Percentiles rank a stretch among this genome's conserved stretches.
Evolutionary conservation across 2,113 vertebrate species (phyloP).

Genomic region (Herpetotheres cachinnans): DNA sequence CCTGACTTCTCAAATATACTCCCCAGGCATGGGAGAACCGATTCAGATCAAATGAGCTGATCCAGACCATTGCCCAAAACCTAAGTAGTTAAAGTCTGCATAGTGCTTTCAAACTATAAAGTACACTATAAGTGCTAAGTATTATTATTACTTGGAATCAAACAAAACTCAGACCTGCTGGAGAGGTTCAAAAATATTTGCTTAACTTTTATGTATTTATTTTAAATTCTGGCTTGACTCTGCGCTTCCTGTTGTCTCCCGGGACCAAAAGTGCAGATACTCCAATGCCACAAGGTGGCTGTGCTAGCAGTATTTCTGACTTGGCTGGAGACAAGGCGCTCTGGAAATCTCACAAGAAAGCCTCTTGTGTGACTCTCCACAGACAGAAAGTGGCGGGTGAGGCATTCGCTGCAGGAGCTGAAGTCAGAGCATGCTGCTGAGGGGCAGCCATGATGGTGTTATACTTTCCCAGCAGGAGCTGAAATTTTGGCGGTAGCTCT

Average conservation of each 20-base stretch:
- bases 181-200: conserved; percentile 63
- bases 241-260: conserved; percentile 18
- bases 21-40: not conserved
- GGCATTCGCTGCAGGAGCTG: rapidly evolving
- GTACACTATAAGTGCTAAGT: conserved; percentile 38
- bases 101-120: conserved; percentile 42
- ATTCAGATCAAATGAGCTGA: not conserved
- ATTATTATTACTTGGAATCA: conserved; percentile 59
- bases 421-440: not conserved
- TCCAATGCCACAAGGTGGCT: conserved; percentile 61
- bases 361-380: not conserved
- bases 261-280: conserved; percentile 36
- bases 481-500: not conserved
- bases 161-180: conserved; percentile 49
- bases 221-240: conserved; percentile 54
- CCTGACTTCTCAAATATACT: not conserved
- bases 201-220: conserved; percentile 63
- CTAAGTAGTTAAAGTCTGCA: conserved; percentile 34
- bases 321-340: not conserved
- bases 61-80: not conserved
- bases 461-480: not conserved
- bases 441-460: not conserved
- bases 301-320: conserved; percentile 49
- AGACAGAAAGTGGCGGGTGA: not conserved
- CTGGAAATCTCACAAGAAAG: conserved; percentile 29